These are phyloP conservation scores for Cryptosula pallasiana DNA, from an alignment of 2,888 invertebrate genomes.

Conservation along the genomic window DNA sequence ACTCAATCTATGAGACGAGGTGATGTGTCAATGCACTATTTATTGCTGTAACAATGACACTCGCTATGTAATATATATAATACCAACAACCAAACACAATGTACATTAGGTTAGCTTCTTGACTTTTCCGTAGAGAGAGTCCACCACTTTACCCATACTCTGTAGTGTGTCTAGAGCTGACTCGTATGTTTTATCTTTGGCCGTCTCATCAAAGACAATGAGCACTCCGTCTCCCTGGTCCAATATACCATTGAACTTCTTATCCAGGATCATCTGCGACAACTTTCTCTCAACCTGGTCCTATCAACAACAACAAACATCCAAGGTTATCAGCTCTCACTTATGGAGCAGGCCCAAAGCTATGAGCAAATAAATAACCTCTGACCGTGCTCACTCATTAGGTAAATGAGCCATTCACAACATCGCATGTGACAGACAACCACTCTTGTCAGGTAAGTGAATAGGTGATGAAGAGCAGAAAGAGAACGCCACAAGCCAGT, in stretches of 20 bases:
- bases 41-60: neutral
- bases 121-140: slow-evolving; percentile 97
- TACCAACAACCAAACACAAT: no score
- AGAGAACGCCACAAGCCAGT: no score
- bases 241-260: slow-evolving; percentile 81
- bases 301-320: slow-evolving; percentile 55
- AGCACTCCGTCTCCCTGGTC: slow-evolving; percentile 98
- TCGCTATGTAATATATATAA: neutral
- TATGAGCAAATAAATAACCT: no score
- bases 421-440: no score
- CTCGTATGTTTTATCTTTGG: slow-evolving; percentile 93
- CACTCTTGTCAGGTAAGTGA: no score
- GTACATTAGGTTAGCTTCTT: slow-evolving; percentile 86
- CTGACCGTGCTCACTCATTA: no score
- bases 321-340: no score
- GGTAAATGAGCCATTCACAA: no score
- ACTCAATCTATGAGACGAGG: no score
- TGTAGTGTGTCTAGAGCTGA: slow-evolving; percentile 94
- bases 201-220: slow-evolving; percentile 92
- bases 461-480: no score
- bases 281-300: slow-evolving; percentile 94
- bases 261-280: slow-evolving; percentile 99
- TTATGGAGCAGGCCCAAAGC: no score
- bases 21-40: neutral
- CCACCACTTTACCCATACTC: slow-evolving; percentile 99